These are phyloP conservation scores for Cephus runcator DNA, from an alignment of 2,888 invertebrate genomes.

Conservation along the genomic window DNA sequence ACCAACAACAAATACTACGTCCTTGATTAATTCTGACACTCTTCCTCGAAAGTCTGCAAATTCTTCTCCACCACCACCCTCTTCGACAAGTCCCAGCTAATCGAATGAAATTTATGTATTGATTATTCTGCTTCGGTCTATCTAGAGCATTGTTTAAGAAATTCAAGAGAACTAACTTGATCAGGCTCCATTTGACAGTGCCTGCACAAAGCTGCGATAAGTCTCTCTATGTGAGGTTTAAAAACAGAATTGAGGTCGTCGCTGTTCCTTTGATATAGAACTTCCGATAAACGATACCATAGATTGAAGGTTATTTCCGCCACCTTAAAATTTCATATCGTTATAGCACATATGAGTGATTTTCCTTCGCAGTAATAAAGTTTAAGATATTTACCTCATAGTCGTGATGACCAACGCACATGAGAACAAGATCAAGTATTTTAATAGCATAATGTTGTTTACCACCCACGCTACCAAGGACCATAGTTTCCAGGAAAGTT, in stretches of 20 bases:
- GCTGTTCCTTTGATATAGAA: constrained; percentile 88
- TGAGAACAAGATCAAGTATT: constrained; percentile 87
- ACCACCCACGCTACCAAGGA: constrained; percentile 71
- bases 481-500: constrained; percentile 86
- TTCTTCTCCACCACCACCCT: constrained; percentile 71
- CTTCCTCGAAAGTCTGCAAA: constrained; percentile 85
- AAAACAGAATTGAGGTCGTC: constrained; percentile 84
- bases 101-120: background rate
- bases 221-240: constrained; percentile 88
- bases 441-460: constrained; percentile 82
- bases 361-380: constrained; percentile 3
- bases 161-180: constrained; percentile 69
- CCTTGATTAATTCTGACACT: constrained; percentile 93
- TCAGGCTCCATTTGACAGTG: constrained; percentile 98
- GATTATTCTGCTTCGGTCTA: background rate
- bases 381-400: constrained; percentile 82
- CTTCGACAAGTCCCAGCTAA: constrained; percentile 59
- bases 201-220: constrained; percentile 88
- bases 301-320: constrained; percentile 92
- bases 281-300: constrained; percentile 96
- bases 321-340: constrained; percentile 64
- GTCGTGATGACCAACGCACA: constrained; percentile 96
- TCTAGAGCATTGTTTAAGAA: background rate
- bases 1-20: constrained; percentile 96
- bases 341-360: background rate